Conservation (phyloP, 2,797 vertebrate species). For the Karalla daura region DNA sequence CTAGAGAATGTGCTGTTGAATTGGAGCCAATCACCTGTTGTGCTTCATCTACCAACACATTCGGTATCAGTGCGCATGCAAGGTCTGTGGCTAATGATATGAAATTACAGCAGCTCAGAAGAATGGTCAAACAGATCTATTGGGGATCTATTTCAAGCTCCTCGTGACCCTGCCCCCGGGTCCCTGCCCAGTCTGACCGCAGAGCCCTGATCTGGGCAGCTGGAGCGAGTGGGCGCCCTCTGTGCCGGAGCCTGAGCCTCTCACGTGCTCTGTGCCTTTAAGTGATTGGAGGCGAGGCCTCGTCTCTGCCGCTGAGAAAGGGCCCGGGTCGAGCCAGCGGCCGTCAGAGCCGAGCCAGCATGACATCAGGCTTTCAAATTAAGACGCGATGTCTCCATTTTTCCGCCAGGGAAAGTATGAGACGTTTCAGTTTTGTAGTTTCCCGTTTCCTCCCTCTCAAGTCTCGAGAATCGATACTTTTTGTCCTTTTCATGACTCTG, state of each 20-base stretch:
- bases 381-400: neutral
- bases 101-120: constrained; percentile 3
- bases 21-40: neutral
- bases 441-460: neutral
- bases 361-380: constrained; percentile 35
- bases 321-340: constrained; percentile 33
- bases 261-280: constrained; percentile 58
- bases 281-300: constrained; percentile 65
- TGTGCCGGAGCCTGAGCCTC: constrained; percentile 14
- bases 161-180: constrained; percentile 11
- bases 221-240: constrained; percentile 28
- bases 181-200: constrained; percentile 18
- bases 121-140: constrained; percentile 20
- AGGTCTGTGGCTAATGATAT: no score
- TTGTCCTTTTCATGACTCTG: neutral
- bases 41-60: neutral
- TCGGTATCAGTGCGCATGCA: constrained; percentile 4
- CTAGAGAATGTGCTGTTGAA: no score
- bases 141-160: constrained; percentile 28
- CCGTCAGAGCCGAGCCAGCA: constrained; percentile 36
- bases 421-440: constrained; percentile 6
- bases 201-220: constrained; percentile 44
- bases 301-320: constrained; percentile 28
- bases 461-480: neutral
- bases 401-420: constrained; percentile 6